Conservation (phyloP, 2,113 vertebrate species). For the Ranitomeya variabilis region DNA sequence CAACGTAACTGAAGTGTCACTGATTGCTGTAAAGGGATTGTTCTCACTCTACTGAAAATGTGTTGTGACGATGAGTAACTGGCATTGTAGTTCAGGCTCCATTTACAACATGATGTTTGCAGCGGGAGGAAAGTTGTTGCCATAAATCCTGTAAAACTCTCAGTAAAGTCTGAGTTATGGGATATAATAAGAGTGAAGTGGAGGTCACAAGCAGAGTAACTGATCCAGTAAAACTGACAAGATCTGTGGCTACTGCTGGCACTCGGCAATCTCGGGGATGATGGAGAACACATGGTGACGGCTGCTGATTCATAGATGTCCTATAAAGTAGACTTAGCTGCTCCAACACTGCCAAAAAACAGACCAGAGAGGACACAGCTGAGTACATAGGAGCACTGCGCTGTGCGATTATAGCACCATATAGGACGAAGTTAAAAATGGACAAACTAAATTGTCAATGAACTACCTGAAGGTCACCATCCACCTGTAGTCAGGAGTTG, state of each 20-base stretch:
- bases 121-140: not conserved
- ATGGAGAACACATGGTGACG: not conserved
- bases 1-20: too few relatives aligned
- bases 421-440: not conserved
- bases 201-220: conserved; percentile 1
- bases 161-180: conserved; percentile 8
- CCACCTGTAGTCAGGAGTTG: not conserved
- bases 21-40: too few relatives aligned
- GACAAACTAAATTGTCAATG: not conserved
- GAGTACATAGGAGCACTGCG: not conserved
- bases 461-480: not conserved
- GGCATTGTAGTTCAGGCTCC: too few relatives aligned
- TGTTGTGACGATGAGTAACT: too few relatives aligned
- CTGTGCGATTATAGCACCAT: not conserved
- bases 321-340: not conserved
- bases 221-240: conserved; percentile 7
- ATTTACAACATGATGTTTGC: not conserved
- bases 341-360: not conserved
- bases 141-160: not conserved
- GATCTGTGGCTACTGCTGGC: not conserved
- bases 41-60: too few relatives aligned
- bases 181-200: not conserved
- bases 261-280: not conserved
- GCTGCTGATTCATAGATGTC: not conserved
- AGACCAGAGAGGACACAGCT: not conserved